These are phyloP conservation scores for Hypomecis punctinalis DNA, from an alignment of 2,888 invertebrate genomes.

Conservation along the genomic window DNA sequence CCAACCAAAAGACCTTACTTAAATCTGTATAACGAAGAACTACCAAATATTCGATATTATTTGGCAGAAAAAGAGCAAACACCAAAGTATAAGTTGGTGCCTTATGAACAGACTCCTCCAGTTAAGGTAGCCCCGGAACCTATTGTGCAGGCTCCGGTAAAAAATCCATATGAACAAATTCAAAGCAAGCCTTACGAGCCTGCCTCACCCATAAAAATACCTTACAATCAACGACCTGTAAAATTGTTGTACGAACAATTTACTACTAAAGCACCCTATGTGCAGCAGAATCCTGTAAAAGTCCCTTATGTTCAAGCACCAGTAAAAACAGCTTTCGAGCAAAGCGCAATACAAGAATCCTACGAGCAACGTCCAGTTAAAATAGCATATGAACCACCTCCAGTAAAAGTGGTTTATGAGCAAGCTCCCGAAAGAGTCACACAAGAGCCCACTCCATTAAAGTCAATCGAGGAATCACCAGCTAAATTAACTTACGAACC, in stretches of 20 bases:
- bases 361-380: constrained; percentile 23
- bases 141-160: constrained; percentile 12
- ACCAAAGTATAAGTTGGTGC: constrained; percentile 77
- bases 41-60: constrained; percentile 70
- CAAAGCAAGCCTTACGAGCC: constrained; percentile 16
- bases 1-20: constrained; percentile 65
- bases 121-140: constrained; percentile 45
- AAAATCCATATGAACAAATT: constrained; percentile 19
- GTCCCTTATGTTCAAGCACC: constrained; percentile 24
- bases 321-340: constrained; percentile 21
- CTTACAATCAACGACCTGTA: constrained; percentile 26
- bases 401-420: constrained; percentile 20
- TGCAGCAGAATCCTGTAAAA: constrained; percentile 10
- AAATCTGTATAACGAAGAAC: constrained; percentile 63
- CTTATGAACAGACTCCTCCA: constrained; percentile 81
- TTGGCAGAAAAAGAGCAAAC: constrained; percentile 66
- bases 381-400: constrained; percentile 20
- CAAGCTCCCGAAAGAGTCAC: constrained; percentile 24
- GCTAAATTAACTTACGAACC: constrained; percentile 22
- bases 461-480: constrained; percentile 9
- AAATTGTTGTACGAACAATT: constrained; percentile 26
- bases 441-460: constrained; percentile 17
- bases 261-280: constrained; percentile 7
- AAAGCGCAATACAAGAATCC: constrained; percentile 17
- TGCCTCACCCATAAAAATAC: constrained; percentile 8